Evolutionary conservation across 2,888 invertebrate genomes (phyloP), one percentile per base, ranked within the genome.

Genomic region (Danaus chrysippus): DNA sequence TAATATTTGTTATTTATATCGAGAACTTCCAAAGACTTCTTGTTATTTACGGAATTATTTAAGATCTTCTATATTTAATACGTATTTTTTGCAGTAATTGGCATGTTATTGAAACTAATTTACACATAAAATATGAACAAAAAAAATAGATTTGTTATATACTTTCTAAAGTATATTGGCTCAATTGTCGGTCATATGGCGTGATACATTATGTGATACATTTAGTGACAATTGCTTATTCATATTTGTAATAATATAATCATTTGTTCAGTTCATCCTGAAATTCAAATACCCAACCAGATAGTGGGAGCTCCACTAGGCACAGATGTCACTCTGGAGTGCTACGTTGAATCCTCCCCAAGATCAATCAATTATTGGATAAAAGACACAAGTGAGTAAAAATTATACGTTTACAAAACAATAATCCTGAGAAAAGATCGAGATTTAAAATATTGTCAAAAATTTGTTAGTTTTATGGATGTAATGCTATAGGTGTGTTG

Each of bases 301-400:
- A 92, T 97, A 82, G 96, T 97, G 67, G 96, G 97, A 23, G 96
- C 97, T 66, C 96, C 97, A 63, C 91, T 96, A 73, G 95, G 95
- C 69, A 96, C 96, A 69, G 96, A 97, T 87, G 96, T 97, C 77
- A 94, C 94, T 42, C 92, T 97, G 70, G 97, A 97, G 88, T 97
- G 97, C 91, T 94, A 95, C 88, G 96, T 97, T 67, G 97, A 97
- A 86, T 96, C 97, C 56, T 97, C 95, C 69, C 97, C 97, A 56
- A 96, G 94, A 90, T 95, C 96, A 76, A 97, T 97, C 91, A 96
- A 96, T 92, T 97, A 96, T 87, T 97, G 97, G 97, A 94, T 95
- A 77, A 93, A 94, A 90, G 96, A 96, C 86, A 94, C 94, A 74
- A 96, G 96, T 96, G 91, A 94, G 94, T 84, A 66, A 12, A 34